Evolutionary conservation across 2,113 vertebrate species (phyloP), one percentile per base, ranked within the genome.

Genomic region (human (Homo sapiens)): DNA sequence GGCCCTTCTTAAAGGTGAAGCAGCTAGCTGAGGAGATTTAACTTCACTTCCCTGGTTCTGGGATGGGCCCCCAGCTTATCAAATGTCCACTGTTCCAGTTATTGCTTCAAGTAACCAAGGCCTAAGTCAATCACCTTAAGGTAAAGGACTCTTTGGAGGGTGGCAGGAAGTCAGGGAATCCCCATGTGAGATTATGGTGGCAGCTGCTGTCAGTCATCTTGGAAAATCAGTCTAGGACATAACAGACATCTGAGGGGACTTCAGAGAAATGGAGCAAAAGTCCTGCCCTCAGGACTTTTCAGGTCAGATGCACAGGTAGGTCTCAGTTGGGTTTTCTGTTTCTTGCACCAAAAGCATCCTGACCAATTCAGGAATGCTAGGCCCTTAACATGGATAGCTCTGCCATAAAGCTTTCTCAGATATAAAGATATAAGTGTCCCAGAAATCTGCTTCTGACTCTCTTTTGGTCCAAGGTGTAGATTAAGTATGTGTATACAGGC

Each of bases 71-170:
- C 48, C 35, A 70, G 30, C 18, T 76, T 93, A 76, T 73, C 48
- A 59, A 43, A 73, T 55, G 35, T 59, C 79, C 50, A 94, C 22
- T 72, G 32, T 70, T 83, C 35, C 50, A 86, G 50, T 76, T 72
- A 93, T 12, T 95, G 83, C 40, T 89, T 92, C 45, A 96, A 81
- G 85, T n/a, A 92, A 93, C 57, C 66, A 96, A 48, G 70, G 68
- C 55, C 6, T 88, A 70, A 64, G 23, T 27, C 43, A 96, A 73
- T n/a, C 40, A 30, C 43, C 57, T 40, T 22, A 93, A 79, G 66
- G 52, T 17, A 38, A 90, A 86, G 38, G 43, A 57, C 55, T 12
- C 55, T 94, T 13, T 79, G 57, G 48, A 84, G 73, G 5, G 4
- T 64, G 20, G 50, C 40, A 2, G 23, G n/a, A 83, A 83, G 35